Percentiles rank a stretch among this genome's conserved stretches.
Evolutionary conservation across 2,888 invertebrate genomes (phyloP).

Genomic region (Dermolepida albohirtum): DNA sequence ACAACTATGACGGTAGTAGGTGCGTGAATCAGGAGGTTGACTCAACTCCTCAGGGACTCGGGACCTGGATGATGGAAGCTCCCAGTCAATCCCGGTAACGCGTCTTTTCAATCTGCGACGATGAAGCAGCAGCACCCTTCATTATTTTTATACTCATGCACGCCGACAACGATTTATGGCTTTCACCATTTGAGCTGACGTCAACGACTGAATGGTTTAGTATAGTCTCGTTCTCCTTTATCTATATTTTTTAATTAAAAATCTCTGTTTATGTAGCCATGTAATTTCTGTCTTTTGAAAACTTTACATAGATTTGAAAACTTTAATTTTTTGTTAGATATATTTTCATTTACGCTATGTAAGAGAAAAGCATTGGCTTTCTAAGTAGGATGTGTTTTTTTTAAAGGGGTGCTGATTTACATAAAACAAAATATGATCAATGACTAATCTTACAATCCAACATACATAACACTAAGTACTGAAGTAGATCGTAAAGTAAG

Average conservation of each 20-base stretch:
- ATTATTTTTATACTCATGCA: constrained; percentile 55
- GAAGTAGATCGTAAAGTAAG: too few species aligned
- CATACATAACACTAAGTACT: too few species aligned
- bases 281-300: background rate
- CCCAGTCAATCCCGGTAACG: constrained; percentile 64
- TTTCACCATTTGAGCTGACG: constrained; percentile 41
- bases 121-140: constrained; percentile 59
- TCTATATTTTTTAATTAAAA: constrained; percentile 35
- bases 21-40: constrained; percentile 59
- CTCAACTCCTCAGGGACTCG: constrained; percentile 60
- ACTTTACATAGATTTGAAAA: too few species aligned
- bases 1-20: constrained; percentile 49
- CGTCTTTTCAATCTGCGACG: constrained; percentile 64
- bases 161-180: constrained; percentile 49
- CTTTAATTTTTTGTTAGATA: too few species aligned
- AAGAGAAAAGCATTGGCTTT: too few species aligned
- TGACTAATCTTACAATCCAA: too few species aligned
- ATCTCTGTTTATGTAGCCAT: constrained; percentile 4
- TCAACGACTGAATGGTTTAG: constrained; percentile 31
- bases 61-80: constrained; percentile 63
- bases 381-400: too few species aligned
- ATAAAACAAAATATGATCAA: too few species aligned
- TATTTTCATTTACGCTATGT: too few species aligned
- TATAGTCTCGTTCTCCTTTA: constrained; percentile 6
- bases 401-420: too few species aligned